A percentile compares a stretch with the other conserved stretches of the same genome.
Conservation (phyloP, 2,888 invertebrate genomes). For the Xanthia togata region DNA sequence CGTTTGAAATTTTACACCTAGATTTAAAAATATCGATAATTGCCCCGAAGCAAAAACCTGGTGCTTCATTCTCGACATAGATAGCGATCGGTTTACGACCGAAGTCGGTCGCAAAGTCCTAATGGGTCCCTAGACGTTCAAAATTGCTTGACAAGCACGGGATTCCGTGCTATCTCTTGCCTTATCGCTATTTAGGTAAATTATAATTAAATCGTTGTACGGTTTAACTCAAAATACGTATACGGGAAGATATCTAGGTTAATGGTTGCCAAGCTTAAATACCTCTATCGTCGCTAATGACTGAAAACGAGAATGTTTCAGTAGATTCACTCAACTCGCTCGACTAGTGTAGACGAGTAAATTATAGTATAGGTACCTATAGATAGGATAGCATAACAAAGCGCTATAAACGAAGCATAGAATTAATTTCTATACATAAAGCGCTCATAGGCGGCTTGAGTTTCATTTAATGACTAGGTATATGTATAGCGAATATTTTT, state of each 20-base stretch:
- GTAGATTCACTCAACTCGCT: conserved; percentile 7
- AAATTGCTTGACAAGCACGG: no score
- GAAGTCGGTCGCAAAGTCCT: no score
- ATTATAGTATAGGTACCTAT: neutral
- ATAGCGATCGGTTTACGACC: no score
- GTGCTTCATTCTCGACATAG: neutral
- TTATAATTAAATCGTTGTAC: no score
- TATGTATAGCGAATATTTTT: neutral
- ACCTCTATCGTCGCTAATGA: neutral
- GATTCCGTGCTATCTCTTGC: neutral
- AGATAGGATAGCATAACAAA: neutral
- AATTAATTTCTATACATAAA: conserved; percentile 29
- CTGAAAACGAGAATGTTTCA: conserved; percentile 11
- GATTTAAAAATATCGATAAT: neutral
- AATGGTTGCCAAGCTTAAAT: neutral
- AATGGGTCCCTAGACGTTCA: no score
- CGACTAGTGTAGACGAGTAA: neutral
- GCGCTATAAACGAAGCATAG: neutral
- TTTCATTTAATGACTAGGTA: conserved; percentile 7
- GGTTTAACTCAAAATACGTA: neutral
- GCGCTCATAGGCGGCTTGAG: neutral
- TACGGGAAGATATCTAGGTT: neutral
- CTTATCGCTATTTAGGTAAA: neutral
- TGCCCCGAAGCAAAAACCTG: neutral
- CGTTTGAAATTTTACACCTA: neutral